Percentiles rank a stretch among this genome's conserved stretches.
Conservation (phyloP, 1,140 invertebrate genomes). For the Colletes latitarsis region DNA sequence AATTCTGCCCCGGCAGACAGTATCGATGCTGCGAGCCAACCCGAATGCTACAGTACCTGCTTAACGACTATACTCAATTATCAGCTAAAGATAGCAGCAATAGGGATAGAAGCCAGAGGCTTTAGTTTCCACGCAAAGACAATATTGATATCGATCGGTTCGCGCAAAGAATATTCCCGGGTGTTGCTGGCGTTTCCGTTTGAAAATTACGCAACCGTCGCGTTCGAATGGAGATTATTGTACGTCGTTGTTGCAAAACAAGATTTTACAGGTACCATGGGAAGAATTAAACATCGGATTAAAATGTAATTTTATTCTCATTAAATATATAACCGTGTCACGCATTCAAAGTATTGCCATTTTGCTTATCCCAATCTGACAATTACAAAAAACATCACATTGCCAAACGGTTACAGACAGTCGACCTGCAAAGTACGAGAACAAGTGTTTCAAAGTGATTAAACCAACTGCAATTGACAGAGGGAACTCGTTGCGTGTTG, state of each 20-base stretch:
- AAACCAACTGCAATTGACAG: slow-evolving; percentile 62
- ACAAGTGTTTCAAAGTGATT: slow-evolving; percentile 29
- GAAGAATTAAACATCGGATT: background rate
- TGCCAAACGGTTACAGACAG: slow-evolving; percentile 43
- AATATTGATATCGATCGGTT: slow-evolving; percentile 27
- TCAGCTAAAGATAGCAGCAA: slow-evolving; percentile 15
- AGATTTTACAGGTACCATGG: no score
- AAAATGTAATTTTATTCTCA: slow-evolving; percentile 58
- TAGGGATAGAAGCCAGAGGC: background rate
- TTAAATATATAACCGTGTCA: slow-evolving; percentile 56
- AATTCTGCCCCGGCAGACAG: background rate
- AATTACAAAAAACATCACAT: slow-evolving; percentile 42
- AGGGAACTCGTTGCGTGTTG: slow-evolving; percentile 36
- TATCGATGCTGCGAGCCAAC: background rate
- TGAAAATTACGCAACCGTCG: background rate
- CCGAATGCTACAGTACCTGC: background rate
- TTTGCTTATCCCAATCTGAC: slow-evolving; percentile 35
- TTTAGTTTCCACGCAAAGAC: background rate
- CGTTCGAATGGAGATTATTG: no score
- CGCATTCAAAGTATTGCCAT: slow-evolving; percentile 60
- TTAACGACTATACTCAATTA: background rate
- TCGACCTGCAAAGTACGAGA: slow-evolving; percentile 31
- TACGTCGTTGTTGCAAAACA: no score
- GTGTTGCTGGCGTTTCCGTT: background rate
- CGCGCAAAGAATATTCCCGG: background rate